Evolutionary conservation across 2,888 invertebrate genomes (phyloP).

Genomic region (Calliphora vomitoria): DNA sequence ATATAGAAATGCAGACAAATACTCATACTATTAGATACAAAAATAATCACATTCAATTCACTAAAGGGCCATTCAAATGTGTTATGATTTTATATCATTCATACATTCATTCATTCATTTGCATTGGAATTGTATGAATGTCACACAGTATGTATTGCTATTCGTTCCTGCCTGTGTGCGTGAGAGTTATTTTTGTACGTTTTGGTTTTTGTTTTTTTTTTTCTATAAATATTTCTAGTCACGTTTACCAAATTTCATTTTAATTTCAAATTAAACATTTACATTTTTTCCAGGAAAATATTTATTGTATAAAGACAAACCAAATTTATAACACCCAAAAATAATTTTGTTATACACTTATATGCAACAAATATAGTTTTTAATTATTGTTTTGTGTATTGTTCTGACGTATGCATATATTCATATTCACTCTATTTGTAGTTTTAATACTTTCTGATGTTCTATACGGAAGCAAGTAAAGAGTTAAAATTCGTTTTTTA

Average conservation of each 20-base stretch:
- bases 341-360: slow-evolving; percentile 27
- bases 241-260: slow-evolving; percentile 66
- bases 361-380: slow-evolving; percentile 9
- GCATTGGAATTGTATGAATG: slow-evolving; percentile 56
- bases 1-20: background rate
- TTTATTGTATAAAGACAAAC: background rate
- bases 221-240: slow-evolving; percentile 55
- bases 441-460: background rate
- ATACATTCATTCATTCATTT: slow-evolving; percentile 38
- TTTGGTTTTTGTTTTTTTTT: slow-evolving; percentile 1
- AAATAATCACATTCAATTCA: slow-evolving; percentile 58
- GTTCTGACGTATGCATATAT: background rate
- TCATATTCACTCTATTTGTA: background rate
- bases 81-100: slow-evolving; percentile 53
- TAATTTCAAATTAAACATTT: slow-evolving; percentile 62
- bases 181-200: background rate
- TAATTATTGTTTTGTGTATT: slow-evolving; percentile 27
- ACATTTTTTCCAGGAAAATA: slow-evolving; percentile 11
- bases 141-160: background rate
- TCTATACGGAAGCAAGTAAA: background rate
- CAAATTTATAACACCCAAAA: slow-evolving; percentile 25
- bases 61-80: slow-evolving; percentile 59
- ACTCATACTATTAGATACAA: background rate
- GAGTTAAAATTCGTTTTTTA: background rate
- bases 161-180: slow-evolving; percentile 49